These are phyloP conservation scores for Ceratothoa steindachneri DNA, from an alignment of 2,888 invertebrate genomes.

Conservation along the genomic window DNA sequence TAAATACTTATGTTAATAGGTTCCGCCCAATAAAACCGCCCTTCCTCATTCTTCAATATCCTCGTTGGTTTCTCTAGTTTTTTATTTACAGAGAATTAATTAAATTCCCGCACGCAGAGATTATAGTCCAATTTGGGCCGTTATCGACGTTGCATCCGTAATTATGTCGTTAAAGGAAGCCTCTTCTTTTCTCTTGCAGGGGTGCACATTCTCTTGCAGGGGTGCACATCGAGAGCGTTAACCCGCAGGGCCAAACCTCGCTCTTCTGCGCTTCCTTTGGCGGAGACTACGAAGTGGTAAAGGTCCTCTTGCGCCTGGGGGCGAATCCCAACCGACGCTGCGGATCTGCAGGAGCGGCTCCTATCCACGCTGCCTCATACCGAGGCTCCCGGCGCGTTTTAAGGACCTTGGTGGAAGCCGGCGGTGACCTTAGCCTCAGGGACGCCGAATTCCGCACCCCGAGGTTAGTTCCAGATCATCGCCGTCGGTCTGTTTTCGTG, in stretches of 20 bases:
- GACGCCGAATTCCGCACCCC: conserved; percentile 50
- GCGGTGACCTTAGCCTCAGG: conserved; percentile 55
- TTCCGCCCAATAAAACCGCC: too few relatives aligned
- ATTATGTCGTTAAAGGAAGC: too few relatives aligned
- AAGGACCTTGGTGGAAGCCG: conserved; percentile 52
- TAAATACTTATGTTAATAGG: too few relatives aligned
- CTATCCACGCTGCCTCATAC: conserved; percentile 55
- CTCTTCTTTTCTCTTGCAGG: too few relatives aligned
- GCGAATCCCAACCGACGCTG: conserved; percentile 56
- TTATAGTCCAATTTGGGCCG: too few relatives aligned
- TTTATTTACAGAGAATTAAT: too few relatives aligned
- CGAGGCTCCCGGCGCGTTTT: conserved; percentile 52
- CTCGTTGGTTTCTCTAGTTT: too few relatives aligned
- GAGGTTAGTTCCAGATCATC: conserved; percentile 48
- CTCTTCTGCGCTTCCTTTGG: conserved; percentile 54
- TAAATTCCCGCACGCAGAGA: too few relatives aligned
- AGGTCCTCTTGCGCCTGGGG: conserved; percentile 53
- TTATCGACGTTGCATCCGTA: too few relatives aligned
- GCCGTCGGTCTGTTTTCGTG: conserved; percentile 23
- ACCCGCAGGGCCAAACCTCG: conserved; percentile 53
- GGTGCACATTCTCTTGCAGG: too few relatives aligned
- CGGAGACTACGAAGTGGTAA: conserved; percentile 51
- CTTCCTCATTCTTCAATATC: too few relatives aligned
- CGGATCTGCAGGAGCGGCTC: conserved; percentile 53
- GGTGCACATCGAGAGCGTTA: conserved; percentile 47